phyloP scores from a whole-genome alignment of 2,888 invertebrate species.

The Pyrrhia umbra region DNA sequence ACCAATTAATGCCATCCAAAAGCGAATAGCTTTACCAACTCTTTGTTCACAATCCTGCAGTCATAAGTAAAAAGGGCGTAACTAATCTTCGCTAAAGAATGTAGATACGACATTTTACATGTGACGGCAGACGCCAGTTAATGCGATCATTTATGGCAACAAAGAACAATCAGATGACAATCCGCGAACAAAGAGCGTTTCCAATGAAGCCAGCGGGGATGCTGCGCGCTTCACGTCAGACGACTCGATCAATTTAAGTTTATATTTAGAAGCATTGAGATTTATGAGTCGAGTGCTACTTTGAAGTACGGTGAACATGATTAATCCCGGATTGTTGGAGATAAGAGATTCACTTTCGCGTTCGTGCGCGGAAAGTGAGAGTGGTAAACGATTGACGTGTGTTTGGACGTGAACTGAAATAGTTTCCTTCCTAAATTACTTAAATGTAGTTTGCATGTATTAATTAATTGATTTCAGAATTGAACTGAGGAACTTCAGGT shows the following conservation, averaged over 20 bases:
- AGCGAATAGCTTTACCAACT: neutral
- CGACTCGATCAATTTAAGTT: conserved; percentile 39
- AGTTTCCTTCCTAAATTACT: neutral
- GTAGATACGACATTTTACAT: neutral
- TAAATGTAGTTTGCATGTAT: too few species aligned
- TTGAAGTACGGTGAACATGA: conserved; percentile 49
- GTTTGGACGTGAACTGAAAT: neutral
- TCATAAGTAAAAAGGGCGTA: too few species aligned
- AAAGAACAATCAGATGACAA: conserved; percentile 53
- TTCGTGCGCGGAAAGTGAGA: conserved; percentile 44
- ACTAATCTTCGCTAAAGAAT: too few species aligned
- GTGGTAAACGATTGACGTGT: conserved; percentile 40
- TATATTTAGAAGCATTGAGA: conserved; percentile 59
- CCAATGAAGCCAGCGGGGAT: conserved; percentile 28
- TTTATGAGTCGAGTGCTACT: conserved; percentile 54
- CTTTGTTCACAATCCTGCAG: too few species aligned
- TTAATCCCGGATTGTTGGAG: conserved; percentile 33
- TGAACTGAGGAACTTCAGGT: too few species aligned
- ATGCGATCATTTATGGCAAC: conserved; percentile 34
- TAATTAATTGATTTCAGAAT: too few species aligned
- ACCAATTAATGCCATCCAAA: neutral
- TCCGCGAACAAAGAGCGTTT: conserved; percentile 41
- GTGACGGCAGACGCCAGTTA: neutral
- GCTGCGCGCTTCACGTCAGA: conserved; percentile 36
- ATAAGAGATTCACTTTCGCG: conserved; percentile 46